Evolutionary conservation across 2,888 invertebrate genomes (phyloP).

Genomic region (Adineta ricciae): DNA sequence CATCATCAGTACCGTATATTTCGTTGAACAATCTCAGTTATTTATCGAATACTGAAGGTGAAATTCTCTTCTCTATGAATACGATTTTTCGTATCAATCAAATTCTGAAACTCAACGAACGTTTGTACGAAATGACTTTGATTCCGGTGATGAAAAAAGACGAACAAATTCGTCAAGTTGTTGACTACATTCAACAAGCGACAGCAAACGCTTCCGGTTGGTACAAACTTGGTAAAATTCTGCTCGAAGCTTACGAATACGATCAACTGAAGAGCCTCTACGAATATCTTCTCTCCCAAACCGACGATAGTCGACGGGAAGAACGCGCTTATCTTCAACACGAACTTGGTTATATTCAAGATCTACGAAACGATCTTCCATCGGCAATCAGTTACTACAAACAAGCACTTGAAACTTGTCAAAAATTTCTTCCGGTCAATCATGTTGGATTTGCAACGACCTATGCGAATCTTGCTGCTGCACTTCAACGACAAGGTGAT

Average conservation of each 20-base stretch:
- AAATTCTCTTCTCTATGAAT: background rate
- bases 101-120: background rate
- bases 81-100: background rate
- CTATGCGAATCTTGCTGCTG: background rate
- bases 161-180: background rate
- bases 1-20: background rate
- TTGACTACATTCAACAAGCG: background rate
- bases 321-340: background rate
- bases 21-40: background rate
- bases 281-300: background rate
- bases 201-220: background rate
- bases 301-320: background rate
- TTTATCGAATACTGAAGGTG: background rate
- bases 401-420: background rate
- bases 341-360: background rate
- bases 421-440: background rate
- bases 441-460: background rate
- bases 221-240: background rate
- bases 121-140: background rate
- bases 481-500: background rate
- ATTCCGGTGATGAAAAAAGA: background rate
- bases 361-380: background rate
- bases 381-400: background rate
- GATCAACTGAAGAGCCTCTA: background rate
- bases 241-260: background rate